Evolutionary conservation across 2,888 invertebrate species (phyloP), one percentile per base, ranked within the genome.

Genomic region (Notodonta ziczac): DNA sequence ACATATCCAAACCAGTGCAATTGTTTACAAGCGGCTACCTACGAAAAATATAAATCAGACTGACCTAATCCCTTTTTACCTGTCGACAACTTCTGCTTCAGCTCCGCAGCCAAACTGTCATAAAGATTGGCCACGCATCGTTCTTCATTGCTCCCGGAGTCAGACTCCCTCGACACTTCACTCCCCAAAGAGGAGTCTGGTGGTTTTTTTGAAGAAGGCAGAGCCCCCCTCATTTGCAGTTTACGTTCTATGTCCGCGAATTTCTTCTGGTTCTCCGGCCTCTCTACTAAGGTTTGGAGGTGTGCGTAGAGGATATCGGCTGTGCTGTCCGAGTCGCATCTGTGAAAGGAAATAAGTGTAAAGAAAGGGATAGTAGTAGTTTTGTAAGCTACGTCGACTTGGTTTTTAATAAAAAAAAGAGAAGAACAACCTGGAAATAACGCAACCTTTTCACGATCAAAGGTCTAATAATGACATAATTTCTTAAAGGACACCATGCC

Each of bases 281-380:
- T 90, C 73, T 97, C 96, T 77, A 98, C 93, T 35, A 99, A 90
- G 9, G 96, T 95, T 88, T 97, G 97, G 63, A 99, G 91, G 81
- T 98, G 98, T 12, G 96, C 95, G 83, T 96, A 97, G 63, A 99
- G 94, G 83, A 98, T 95, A 66, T 97, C 96, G 0, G 99, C 99
- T 24, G 99, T 99, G 83, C 98, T 97, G 70, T 98, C 96, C 10
- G 98, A 98, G 88, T 99, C 99, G 87, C 98, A 98, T 88, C 93
- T 93, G 90, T 65, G 46, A n/a, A 13, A 46, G 46, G 13, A 10
- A n/a, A 10, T 10, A 5, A n/a, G 7, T 46, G n/a, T 9, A 10
- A 12, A 46, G 46, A 46, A n/a, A 46, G 46, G 46, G 46, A 46
- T 46, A 6, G 10, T 10, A 4, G 13, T 46, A 46, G n/a, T 5